Conservation (phyloP, 1,140 invertebrate species). For the Homarus americanus region DNA sequence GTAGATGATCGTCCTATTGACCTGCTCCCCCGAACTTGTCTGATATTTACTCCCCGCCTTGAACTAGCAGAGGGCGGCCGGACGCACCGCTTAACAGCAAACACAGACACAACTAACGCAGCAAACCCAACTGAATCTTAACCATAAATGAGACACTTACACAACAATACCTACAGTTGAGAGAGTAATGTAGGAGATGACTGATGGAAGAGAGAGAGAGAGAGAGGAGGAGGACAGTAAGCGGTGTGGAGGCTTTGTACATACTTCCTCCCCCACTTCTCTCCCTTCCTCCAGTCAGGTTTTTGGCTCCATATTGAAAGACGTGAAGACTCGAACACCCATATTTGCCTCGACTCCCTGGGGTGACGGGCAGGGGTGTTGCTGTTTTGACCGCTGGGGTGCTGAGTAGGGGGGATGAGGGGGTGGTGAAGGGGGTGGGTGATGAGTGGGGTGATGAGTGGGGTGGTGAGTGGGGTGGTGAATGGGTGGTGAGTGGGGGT, state of each 20-base stretch:
- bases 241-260: neutral
- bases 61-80: conserved; percentile 43
- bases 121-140: too few relatives aligned
- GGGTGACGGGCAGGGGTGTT: neutral
- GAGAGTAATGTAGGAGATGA: too few relatives aligned
- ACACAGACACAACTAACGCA: too few relatives aligned
- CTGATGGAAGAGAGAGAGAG: neutral
- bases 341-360: neutral
- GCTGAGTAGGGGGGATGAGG: neutral
- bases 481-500: too few relatives aligned
- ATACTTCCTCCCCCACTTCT: neutral
- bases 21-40: neutral
- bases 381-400: conserved; percentile 6
- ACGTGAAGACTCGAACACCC: conserved; percentile 13
- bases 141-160: too few relatives aligned
- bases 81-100: neutral
- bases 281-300: neutral
- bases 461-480: too few relatives aligned
- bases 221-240: neutral
- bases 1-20: conserved; percentile 2
- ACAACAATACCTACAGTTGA: too few relatives aligned
- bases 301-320: conserved; percentile 37
- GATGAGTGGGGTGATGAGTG: too few relatives aligned
- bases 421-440: neutral
- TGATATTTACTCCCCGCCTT: conserved; percentile 63